Percentiles rank a stretch among this genome's conserved stretches.
These are phyloP conservation scores for Mesorhabditis belari DNA, from an alignment of 2,888 invertebrate genomes.

Conservation along the genomic window DNA sequence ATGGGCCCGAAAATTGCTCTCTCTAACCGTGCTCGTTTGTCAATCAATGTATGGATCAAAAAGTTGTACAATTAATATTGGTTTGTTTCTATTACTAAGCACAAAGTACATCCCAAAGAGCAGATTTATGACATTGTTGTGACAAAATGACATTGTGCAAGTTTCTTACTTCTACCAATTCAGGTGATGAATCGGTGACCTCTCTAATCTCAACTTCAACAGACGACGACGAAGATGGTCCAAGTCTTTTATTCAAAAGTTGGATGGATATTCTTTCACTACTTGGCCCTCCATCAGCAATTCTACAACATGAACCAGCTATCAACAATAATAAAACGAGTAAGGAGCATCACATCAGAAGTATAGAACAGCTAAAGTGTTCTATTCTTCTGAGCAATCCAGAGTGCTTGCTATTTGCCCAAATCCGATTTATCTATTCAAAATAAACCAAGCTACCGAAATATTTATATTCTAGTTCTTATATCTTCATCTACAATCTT, in stretches of 20 bases:
- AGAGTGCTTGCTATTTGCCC: no score
- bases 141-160: no score
- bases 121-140: no score
- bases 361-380: not conserved
- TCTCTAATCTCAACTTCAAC: conserved; percentile 7
- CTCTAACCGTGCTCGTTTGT: conserved; percentile 37
- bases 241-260: conserved; percentile 22
- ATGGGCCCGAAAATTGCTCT: conserved; percentile 44
- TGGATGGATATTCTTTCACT: conserved; percentile 30
- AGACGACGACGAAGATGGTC: conserved; percentile 19
- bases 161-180: no score
- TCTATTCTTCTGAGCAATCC: no score
- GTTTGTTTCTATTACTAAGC: conserved; percentile 11
- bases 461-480: no score
- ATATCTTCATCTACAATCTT: no score
- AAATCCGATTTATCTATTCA: no score
- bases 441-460: no score
- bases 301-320: conserved; percentile 24
- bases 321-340: conserved; percentile 7
- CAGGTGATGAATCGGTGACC: conserved; percentile 22
- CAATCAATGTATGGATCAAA: conserved; percentile 41
- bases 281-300: conserved; percentile 22
- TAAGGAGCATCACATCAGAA: not conserved
- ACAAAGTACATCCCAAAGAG: no score
- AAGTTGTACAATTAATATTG: conserved; percentile 26